Conservation (phyloP, 1,140 invertebrate genomes). For the Phymorhynchus buccinoides region DNA sequence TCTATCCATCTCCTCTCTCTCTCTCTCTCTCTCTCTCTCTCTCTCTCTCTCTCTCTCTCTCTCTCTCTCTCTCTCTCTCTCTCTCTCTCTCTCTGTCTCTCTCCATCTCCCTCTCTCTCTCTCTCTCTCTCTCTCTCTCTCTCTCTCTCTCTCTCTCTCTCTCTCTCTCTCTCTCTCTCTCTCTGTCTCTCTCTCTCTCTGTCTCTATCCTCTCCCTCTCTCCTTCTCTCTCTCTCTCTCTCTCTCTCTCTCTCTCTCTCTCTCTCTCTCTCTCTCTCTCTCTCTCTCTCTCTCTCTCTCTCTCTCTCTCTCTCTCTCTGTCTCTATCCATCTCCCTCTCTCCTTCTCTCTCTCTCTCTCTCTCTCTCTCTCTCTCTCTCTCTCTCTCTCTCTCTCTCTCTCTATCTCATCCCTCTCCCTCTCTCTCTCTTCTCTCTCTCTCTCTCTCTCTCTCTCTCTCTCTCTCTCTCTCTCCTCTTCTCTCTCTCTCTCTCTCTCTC, state of each 20-base stretch:
- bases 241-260: background rate
- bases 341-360: background rate
- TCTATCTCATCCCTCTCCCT: background rate
- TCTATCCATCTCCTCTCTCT: too few relatives aligned
- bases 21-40: too few relatives aligned
- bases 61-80: too few relatives aligned
- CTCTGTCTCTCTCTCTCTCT: conserved; percentile 2
- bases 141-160: background rate
- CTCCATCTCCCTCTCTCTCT: conserved; percentile 37
- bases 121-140: conserved; percentile 15
- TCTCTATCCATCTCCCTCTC: background rate
- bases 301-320: background rate
- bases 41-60: too few relatives aligned
- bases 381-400: conserved; percentile 36
- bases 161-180: background rate
- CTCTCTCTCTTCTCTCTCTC: conserved; percentile 25
- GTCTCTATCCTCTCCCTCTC: background rate
- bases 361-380: conserved; percentile 24
- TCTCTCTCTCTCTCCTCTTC: background rate
- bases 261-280: conserved; percentile 3
- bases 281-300: background rate
- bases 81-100: too few relatives aligned
- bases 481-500: conserved; percentile 5
- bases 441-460: conserved; percentile 19
- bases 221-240: background rate